Conservation (phyloP, 2,797 vertebrate genomes). For the Steatocranus sp. region DNA sequence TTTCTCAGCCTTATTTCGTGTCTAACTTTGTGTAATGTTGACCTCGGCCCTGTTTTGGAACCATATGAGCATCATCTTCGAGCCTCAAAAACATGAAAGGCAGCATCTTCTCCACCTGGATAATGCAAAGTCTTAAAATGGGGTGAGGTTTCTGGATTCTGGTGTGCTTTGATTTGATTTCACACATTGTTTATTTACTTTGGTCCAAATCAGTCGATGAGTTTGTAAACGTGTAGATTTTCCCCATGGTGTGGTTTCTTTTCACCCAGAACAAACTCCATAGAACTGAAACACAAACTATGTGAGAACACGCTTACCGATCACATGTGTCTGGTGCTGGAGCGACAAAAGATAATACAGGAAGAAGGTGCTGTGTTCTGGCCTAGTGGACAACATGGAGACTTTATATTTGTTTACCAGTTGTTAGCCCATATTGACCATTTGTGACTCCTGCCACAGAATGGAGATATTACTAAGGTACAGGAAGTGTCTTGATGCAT, state of each 20-base stretch:
- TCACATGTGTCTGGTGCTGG: not conserved
- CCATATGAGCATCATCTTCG: not conserved
- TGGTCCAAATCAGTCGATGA: not conserved
- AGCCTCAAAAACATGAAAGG: not conserved
- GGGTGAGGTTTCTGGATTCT: accelerated
- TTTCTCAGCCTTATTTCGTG: accelerated
- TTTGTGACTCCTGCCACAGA: not conserved
- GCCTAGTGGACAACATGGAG: not conserved
- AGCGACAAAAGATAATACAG: not conserved
- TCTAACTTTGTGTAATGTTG: not conserved
- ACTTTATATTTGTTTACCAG: not conserved
- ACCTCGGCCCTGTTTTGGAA: not conserved
- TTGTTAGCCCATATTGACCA: not conserved
- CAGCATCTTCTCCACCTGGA: not conserved
- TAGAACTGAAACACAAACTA: not conserved
- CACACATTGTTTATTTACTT: not conserved
- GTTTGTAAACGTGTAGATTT: not conserved
- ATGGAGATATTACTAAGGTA: not conserved
- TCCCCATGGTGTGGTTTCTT: not conserved
- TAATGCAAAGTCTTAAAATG: not conserved
- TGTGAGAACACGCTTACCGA: not conserved
- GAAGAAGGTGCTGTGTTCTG: not conserved
- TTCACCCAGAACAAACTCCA: not conserved
- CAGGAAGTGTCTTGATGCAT: too few relatives aligned
- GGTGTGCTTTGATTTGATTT: not conserved